Evolutionary conservation across 2,797 vertebrate genomes (phyloP).

Genomic region (Pangasius djambal): DNA sequence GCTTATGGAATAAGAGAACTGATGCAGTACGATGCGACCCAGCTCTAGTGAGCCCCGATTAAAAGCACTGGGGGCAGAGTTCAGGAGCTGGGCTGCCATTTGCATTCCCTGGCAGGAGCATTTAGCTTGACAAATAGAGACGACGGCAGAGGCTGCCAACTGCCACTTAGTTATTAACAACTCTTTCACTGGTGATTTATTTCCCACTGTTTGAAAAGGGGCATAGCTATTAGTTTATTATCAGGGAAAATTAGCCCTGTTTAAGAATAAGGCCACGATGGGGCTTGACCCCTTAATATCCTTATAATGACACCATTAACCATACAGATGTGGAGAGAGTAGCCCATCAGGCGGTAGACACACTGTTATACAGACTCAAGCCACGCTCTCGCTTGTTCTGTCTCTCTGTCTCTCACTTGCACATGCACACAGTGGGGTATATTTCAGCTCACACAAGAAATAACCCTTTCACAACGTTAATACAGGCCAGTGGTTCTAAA

Average conservation of each 20-base stretch:
- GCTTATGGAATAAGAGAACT: neutral
- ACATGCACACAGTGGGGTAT: slow-evolving; percentile 4
- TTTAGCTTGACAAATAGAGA: slow-evolving; percentile 98
- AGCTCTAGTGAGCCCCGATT: slow-evolving; percentile 57
- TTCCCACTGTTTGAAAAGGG: slow-evolving; percentile 86
- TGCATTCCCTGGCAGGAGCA: slow-evolving; percentile 88
- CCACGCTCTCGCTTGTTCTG: slow-evolving; percentile 53
- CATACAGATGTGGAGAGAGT: slow-evolving; percentile 86
- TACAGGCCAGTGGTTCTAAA: neutral
- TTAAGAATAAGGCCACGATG: slow-evolving; percentile 92
- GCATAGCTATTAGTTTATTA: slow-evolving; percentile 95
- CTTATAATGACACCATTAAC: slow-evolving; percentile 99
- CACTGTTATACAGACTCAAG: slow-evolving; percentile 59
- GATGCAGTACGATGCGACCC: slow-evolving; percentile 25
- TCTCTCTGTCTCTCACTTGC: slow-evolving; percentile 3
- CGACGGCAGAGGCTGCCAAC: slow-evolving; percentile 87
- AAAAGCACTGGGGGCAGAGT: slow-evolving; percentile 62
- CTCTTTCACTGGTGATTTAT: slow-evolving; percentile 98
- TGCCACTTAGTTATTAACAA: slow-evolving; percentile 99
- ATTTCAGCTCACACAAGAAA: neutral
- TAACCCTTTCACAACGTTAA: slow-evolving; percentile 15
- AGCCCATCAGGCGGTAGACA: slow-evolving; percentile 68
- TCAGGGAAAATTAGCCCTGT: slow-evolving; percentile 94
- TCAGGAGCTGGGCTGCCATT: slow-evolving; percentile 73
- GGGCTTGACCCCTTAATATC: slow-evolving; percentile 98